Evolutionary conservation across 2,113 vertebrate species (phyloP).

Genomic region (Chloropsis cyanopogon): DNA sequence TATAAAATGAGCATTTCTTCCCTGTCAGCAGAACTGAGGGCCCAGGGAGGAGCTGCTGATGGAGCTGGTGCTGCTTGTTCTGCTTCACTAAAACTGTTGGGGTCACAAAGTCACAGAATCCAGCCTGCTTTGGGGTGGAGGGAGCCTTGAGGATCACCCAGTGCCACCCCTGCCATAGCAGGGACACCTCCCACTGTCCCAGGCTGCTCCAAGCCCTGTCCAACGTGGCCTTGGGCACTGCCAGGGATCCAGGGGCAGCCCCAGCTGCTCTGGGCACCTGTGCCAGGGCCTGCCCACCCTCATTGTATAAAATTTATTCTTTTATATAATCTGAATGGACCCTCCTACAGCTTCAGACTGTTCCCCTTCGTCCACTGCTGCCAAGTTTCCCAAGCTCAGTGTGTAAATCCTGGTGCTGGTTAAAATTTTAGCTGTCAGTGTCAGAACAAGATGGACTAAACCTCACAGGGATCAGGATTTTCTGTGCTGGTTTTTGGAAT

Average conservation of each 20-base stretch:
- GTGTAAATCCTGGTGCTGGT: neutral
- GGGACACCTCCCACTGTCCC: neutral
- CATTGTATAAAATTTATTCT: neutral
- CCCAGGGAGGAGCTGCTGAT: neutral
- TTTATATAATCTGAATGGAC: neutral
- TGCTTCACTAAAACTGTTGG: rapidly evolving
- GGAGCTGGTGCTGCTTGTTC: neutral
- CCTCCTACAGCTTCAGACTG: neutral
- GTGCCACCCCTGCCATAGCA: neutral
- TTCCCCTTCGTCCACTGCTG: neutral
- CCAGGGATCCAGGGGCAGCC: neutral
- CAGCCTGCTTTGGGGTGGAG: neutral
- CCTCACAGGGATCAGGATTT: neutral
- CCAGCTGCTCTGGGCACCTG: neutral
- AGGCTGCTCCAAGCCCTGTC: neutral
- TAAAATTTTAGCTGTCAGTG: neutral
- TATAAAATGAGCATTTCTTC: neutral
- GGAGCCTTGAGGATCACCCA: rapidly evolving
- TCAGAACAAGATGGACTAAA: neutral
- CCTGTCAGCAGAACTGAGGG: neutral
- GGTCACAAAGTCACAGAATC: neutral
- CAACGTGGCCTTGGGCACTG: neutral
- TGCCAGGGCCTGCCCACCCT: neutral
- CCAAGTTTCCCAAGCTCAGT: neutral
- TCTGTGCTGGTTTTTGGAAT: neutral